Evolutionary conservation across 37 sponge, comb jelly and placozoan species (phyloP).

Genomic region (Beroe ovata): DNA sequence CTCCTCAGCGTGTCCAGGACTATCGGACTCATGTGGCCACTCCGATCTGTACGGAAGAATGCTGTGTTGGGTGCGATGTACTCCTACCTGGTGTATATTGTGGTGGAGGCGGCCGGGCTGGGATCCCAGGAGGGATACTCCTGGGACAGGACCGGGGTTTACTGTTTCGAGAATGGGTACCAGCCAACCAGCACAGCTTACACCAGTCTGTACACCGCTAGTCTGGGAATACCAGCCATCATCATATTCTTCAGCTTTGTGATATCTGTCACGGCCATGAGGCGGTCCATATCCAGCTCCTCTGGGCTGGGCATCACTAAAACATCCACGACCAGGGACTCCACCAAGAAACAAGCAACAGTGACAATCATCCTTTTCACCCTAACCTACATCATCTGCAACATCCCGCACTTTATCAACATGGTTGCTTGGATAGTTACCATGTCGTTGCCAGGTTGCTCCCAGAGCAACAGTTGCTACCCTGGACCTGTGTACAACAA

Average conservation of each 20-base stretch:
- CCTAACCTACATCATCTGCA: constrained; percentile 51
- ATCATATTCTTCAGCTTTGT: constrained; percentile 25
- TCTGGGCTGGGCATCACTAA: not conserved
- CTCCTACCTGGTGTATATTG: constrained; percentile 18
- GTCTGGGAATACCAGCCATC: constrained; percentile 32
- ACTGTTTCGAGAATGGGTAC: constrained; percentile 49
- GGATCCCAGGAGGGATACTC: constrained; percentile 36
- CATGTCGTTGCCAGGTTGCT: not conserved
- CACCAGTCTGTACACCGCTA: constrained; percentile 16
- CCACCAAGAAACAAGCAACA: constrained; percentile 39
- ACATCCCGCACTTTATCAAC: constrained; percentile 57
- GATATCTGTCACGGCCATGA: not conserved
- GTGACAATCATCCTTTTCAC: constrained; percentile 49
- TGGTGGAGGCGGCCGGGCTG: not conserved
- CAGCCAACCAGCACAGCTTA: not conserved
- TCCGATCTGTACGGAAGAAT: not conserved
- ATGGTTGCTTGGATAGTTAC: constrained; percentile 25
- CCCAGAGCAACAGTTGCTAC: constrained; percentile 17
- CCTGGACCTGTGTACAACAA: constrained; percentile 51
- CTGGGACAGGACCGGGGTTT: constrained; percentile 36
- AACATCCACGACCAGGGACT: not conserved
- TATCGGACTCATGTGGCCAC: constrained; percentile 13
- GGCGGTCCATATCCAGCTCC: not conserved
- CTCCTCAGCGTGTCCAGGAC: constrained; percentile 36
- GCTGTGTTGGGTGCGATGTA: constrained; percentile 1